A percentile compares a stretch with the other conserved stretches of the same genome.
phyloP scores from a whole-genome alignment of 2,797 vertebrate genomes.

The Anguilla pacifica region DNA sequence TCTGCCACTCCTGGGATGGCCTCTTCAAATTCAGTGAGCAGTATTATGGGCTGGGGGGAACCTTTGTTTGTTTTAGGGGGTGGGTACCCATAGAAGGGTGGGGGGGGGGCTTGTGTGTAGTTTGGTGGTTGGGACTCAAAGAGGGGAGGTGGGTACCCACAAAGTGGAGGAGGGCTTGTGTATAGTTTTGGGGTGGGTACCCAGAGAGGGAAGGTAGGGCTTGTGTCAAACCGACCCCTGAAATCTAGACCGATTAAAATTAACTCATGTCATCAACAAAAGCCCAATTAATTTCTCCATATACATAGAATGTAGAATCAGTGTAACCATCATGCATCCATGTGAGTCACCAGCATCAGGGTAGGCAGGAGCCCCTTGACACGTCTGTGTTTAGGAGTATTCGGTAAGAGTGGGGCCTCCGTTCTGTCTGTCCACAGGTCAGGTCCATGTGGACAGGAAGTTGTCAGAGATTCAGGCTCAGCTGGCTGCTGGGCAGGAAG shows the following conservation, averaged over 20 bases:
- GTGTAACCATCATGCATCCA: not conserved
- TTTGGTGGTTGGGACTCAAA: not conserved
- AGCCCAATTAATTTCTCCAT: not conserved
- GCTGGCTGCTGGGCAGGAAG: slow-evolving; percentile 72
- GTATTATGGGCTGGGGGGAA: not conserved
- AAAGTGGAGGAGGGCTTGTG: not conserved
- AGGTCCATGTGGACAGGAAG: slow-evolving; percentile 84
- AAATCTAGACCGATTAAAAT: slow-evolving; percentile 4
- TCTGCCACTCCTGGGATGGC: slow-evolving; percentile 93
- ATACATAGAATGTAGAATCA: not conserved
- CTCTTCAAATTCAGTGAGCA: slow-evolving; percentile 80
- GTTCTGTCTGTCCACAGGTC: slow-evolving; percentile 69
- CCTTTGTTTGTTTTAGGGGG: not conserved
- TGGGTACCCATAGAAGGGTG: not conserved
- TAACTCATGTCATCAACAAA: not conserved
- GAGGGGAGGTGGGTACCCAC: not conserved
- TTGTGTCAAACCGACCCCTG: not conserved
- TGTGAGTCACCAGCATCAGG: not conserved
- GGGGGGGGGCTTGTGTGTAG: not conserved
- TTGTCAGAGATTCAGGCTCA: slow-evolving; percentile 76
- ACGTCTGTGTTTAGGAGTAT: not conserved
- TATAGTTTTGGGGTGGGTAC: not conserved
- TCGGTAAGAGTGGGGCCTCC: not conserved
- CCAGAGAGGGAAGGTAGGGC: not conserved
- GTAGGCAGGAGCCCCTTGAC: not conserved